Evolutionary conservation across 2,113 vertebrate genomes (phyloP).

Genomic region (Brachionichthys hirsutus): DNA sequence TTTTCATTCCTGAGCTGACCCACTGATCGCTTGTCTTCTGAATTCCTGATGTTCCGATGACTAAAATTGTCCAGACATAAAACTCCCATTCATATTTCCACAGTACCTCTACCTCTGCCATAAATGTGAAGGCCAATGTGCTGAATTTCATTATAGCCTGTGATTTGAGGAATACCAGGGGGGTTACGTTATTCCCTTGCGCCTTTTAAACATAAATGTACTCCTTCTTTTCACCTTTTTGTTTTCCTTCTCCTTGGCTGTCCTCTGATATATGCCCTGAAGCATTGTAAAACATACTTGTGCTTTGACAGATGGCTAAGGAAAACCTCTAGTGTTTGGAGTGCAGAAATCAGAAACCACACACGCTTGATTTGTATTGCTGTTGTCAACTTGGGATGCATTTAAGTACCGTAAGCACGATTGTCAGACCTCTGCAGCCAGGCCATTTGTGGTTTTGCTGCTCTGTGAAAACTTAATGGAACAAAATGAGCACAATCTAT

Average conservation of each 20-base stretch:
- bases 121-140: constrained; percentile 46
- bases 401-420: constrained; percentile 27
- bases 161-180: constrained; percentile 26
- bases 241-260: constrained; percentile 19
- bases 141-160: constrained; percentile 46
- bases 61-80: constrained; percentile 13
- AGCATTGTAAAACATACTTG: constrained; percentile 36
- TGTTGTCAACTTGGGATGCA: constrained; percentile 46
- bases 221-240: constrained; percentile 6
- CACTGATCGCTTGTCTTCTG: constrained; percentile 8
- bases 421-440: constrained; percentile 30
- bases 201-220: constrained; percentile 31
- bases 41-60: constrained; percentile 10
- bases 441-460: constrained; percentile 48
- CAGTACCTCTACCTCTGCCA: constrained; percentile 8
- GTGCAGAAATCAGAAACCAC: constrained; percentile 14
- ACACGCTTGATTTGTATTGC: constrained; percentile 40
- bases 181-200: constrained; percentile 10
- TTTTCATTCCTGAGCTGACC: too few species aligned
- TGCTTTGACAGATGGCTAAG: constrained; percentile 31
- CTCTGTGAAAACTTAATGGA: constrained; percentile 37
- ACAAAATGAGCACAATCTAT: constrained; percentile 48
- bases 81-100: constrained; percentile 2
- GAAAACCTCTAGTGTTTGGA: constrained; percentile 36
- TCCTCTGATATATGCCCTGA: constrained; percentile 8